These are phyloP conservation scores for Egretta garzetta DNA, from an alignment of 2,113 vertebrate genomes.

Conservation along the genomic window DNA sequence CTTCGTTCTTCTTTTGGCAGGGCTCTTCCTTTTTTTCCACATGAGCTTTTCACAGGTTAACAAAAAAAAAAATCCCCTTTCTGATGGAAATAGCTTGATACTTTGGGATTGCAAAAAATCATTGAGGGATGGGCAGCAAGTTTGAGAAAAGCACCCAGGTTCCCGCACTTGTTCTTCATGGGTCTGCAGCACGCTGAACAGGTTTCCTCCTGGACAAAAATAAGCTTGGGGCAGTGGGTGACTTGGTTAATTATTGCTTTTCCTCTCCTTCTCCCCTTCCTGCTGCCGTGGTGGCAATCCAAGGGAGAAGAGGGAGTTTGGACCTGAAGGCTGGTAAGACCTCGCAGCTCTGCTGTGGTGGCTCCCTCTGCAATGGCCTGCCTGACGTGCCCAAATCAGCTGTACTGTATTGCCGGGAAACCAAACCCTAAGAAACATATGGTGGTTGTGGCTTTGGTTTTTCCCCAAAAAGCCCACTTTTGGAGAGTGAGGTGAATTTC, in stretches of 20 bases:
- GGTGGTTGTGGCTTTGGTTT: background rate
- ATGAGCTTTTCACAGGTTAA: background rate
- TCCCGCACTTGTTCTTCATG: background rate
- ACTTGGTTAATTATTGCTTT: background rate
- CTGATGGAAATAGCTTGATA: background rate
- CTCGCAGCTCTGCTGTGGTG: background rate
- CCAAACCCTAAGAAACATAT: background rate
- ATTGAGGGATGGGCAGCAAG: background rate
- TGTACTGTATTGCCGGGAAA: background rate
- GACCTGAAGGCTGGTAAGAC: background rate
- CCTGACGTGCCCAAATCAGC: background rate
- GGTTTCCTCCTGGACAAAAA: background rate
- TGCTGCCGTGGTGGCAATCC: background rate
- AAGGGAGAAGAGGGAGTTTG: background rate
- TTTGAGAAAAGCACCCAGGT: background rate
- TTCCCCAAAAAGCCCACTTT: background rate
- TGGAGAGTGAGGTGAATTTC: background rate
- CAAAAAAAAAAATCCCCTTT: background rate
- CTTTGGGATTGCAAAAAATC: background rate
- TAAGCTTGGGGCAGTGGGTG: background rate
- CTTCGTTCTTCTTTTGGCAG: background rate
- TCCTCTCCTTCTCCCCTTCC: background rate
- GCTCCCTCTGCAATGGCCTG: background rate
- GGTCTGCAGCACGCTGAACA: rapidly evolving
- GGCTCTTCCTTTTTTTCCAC: background rate